Evolutionary conservation across 2,113 vertebrate genomes (phyloP).

Genomic region (Gadus chalcogrammus): DNA sequence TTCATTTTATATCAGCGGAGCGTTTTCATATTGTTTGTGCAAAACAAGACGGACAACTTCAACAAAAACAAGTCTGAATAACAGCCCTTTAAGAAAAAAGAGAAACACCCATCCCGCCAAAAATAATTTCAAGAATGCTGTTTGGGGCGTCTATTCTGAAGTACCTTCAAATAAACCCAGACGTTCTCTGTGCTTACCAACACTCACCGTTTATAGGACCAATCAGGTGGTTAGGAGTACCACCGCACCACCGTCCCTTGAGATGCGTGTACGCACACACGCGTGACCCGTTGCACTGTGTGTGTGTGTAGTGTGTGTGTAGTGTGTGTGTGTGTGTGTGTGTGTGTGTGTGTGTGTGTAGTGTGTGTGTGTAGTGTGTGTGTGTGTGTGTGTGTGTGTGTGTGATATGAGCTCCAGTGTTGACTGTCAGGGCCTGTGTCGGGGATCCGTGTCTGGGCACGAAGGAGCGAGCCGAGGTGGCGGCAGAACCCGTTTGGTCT

Average conservation of each 20-base stretch:
- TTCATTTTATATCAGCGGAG: not conserved
- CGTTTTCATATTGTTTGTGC: not conserved
- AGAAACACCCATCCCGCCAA: slow-evolving; percentile 21
- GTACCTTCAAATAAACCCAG: slow-evolving; percentile 48
- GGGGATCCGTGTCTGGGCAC: slow-evolving; percentile 67
- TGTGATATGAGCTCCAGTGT: slow-evolving; percentile 59
- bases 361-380: too few relatives aligned
- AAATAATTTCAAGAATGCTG: slow-evolving; percentile 50
- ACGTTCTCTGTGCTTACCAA: slow-evolving; percentile 57
- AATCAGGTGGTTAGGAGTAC: slow-evolving; percentile 54
- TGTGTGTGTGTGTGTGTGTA: too few relatives aligned
- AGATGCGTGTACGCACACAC: slow-evolving; percentile 48
- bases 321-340: too few relatives aligned
- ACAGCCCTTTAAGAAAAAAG: slow-evolving; percentile 20
- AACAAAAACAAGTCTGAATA: slow-evolving; percentile 52
- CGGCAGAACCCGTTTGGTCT: slow-evolving; percentile 23
- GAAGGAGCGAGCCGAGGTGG: slow-evolving; percentile 50
- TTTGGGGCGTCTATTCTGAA: slow-evolving; percentile 60
- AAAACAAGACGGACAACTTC: slow-evolving; percentile 1
- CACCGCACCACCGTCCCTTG: slow-evolving; percentile 46
- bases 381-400: slow-evolving; percentile 16
- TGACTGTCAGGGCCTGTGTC: slow-evolving; percentile 60
- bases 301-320: too few relatives aligned
- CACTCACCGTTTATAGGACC: slow-evolving; percentile 46
- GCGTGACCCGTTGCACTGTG: not conserved